phyloP scores from a whole-genome alignment of 2,888 invertebrate genomes.

The Drosophila meridionalis region DNA sequence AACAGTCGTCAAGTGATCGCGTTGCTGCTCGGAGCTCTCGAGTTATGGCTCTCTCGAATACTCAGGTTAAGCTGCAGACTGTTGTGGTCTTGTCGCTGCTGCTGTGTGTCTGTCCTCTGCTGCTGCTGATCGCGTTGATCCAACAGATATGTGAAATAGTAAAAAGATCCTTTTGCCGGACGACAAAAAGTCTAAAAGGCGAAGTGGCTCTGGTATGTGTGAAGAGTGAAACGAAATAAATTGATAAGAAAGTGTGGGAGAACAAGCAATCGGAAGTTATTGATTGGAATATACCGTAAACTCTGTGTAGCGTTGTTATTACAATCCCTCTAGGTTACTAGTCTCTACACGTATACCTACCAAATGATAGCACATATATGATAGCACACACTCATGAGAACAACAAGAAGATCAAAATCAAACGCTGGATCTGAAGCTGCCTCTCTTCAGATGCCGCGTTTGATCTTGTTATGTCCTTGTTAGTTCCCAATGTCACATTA shows the following conservation, averaged over 20 bases:
- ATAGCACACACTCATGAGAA: too few relatives aligned
- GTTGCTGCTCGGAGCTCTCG: not conserved
- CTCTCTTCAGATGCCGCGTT: too few relatives aligned
- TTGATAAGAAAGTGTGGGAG: not conserved
- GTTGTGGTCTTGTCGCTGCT: slow-evolving; percentile 1
- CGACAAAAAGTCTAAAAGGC: slow-evolving; percentile 42
- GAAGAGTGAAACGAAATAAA: not conserved
- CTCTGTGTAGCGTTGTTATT: too few relatives aligned
- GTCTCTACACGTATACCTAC: too few relatives aligned
- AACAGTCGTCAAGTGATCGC: slow-evolving; percentile 8
- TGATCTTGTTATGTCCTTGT: too few relatives aligned
- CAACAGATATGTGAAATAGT: slow-evolving; percentile 15
- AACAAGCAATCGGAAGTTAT: not conserved
- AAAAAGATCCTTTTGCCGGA: not conserved
- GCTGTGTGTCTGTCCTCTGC: slow-evolving; percentile 30
- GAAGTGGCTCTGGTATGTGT: slow-evolving; percentile 74
- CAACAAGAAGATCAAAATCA: too few relatives aligned
- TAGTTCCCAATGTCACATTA: too few relatives aligned
- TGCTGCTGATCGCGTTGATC: slow-evolving; percentile 42
- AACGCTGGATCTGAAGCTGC: too few relatives aligned
- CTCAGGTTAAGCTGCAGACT: slow-evolving; percentile 22
- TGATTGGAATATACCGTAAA: too few relatives aligned
- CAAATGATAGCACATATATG: too few relatives aligned
- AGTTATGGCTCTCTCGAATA: slow-evolving; percentile 3
- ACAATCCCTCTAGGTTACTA: too few relatives aligned